A percentile compares a stretch with the other conserved stretches of the same genome.
Evolutionary conservation across 2,113 vertebrate species (phyloP).

Genomic region (Gallinago undulata): DNA sequence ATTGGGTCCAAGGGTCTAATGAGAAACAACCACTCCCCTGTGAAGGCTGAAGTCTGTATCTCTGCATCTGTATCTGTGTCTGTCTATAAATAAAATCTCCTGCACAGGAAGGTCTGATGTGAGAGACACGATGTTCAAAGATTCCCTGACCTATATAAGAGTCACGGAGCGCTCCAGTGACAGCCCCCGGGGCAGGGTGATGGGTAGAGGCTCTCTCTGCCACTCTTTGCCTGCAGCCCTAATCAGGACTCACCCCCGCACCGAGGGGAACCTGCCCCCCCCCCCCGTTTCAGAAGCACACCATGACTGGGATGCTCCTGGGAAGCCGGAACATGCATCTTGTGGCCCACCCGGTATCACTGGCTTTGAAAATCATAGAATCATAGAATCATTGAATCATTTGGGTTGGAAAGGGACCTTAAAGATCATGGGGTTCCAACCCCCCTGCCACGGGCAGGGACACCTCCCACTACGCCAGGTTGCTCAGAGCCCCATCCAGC

Average conservation of each 20-base stretch:
- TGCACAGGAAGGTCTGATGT: neutral
- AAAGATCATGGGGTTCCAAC: too few species aligned
- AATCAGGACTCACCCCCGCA: neutral
- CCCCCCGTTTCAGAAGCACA: rapidly evolving
- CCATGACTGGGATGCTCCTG: rapidly evolving
- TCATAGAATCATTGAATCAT: too few species aligned
- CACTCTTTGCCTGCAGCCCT: neutral
- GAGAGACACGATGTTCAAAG: neutral
- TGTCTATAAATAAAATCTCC: neutral
- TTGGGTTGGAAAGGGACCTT: too few species aligned
- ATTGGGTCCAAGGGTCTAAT: neutral
- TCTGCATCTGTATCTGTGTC: neutral
- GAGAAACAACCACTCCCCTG: neutral
- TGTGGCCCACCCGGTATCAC: rapidly evolving
- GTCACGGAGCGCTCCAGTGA: rapidly evolving
- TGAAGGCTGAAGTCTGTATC: neutral
- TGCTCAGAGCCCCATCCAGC: too few species aligned
- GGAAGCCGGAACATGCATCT: too few species aligned
- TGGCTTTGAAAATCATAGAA: neutral
- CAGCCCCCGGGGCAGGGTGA: neutral
- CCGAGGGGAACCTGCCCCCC: rapidly evolving
- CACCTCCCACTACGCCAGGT: too few species aligned
- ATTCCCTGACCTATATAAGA: neutral
- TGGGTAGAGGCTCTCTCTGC: neutral
- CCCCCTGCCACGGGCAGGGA: too few species aligned